Percentiles rank a stretch among this genome's conserved stretches.
Evolutionary conservation across 2,888 invertebrate species (phyloP).

Genomic region (Byasa hedistus): DNA sequence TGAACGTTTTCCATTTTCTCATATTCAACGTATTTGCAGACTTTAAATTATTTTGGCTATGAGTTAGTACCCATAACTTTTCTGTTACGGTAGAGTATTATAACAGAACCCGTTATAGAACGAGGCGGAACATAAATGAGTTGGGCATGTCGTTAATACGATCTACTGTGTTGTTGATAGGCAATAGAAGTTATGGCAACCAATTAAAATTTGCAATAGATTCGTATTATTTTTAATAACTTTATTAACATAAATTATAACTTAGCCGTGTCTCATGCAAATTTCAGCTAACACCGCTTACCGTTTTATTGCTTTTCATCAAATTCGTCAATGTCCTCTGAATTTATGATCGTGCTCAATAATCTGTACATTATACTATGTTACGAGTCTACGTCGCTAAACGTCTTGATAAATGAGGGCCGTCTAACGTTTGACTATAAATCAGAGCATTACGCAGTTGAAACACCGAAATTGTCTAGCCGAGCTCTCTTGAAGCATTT

Average conservation of each 20-base stretch:
- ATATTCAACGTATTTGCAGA: no score
- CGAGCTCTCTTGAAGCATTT: constrained; percentile 36
- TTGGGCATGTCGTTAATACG: no score
- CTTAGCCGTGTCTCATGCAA: background rate
- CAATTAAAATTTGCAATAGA: background rate
- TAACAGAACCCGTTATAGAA: no score
- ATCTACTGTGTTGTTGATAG: no score
- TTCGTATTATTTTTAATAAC: background rate
- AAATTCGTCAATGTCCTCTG: constrained; percentile 59
- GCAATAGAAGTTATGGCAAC: no score
- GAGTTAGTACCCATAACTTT: no score
- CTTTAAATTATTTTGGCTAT: no score
- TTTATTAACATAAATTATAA: background rate
- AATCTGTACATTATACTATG: constrained; percentile 54
- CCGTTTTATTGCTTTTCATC: constrained; percentile 43
- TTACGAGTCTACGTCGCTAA: constrained; percentile 59
- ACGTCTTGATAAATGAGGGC: constrained; percentile 67
- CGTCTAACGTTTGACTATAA: constrained; percentile 60
- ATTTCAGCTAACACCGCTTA: constrained; percentile 27
- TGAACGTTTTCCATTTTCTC: no score
- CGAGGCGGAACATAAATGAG: no score
- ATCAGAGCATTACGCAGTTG: constrained; percentile 56
- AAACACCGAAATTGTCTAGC: constrained; percentile 43
- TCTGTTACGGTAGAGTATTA: no score
- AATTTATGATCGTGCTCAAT: constrained; percentile 57